These are phyloP conservation scores for Melanerpes formicivorus DNA, from an alignment of 2,113 vertebrate genomes.

Conservation along the genomic window DNA sequence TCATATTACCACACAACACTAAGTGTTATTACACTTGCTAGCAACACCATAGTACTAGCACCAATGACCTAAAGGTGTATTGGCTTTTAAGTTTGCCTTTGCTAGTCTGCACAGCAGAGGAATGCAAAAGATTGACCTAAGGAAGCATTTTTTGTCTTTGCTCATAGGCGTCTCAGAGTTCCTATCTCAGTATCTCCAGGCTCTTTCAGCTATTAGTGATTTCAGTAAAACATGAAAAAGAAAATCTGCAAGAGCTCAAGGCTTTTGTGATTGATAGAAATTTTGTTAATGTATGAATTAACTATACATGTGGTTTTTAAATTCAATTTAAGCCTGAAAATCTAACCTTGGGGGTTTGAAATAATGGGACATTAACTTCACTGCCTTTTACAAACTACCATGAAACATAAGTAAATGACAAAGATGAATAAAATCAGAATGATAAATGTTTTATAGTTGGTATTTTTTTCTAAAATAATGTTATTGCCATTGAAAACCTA, in stretches of 20 bases:
- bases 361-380: conserved; percentile 73
- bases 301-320: conserved; percentile 67
- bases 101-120: neutral
- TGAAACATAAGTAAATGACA: conserved; percentile 69
- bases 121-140: neutral
- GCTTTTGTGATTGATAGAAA: conserved; percentile 58
- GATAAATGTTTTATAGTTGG: conserved; percentile 57
- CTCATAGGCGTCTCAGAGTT: neutral
- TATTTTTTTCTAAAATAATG: conserved; percentile 59
- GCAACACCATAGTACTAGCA: neutral
- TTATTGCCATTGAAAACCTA: conserved; percentile 69
- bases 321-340: conserved; percentile 68
- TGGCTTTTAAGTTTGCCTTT: neutral
- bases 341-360: conserved; percentile 72
- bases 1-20: neutral
- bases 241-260: conserved; percentile 42
- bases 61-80: neutral
- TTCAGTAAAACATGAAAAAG: conserved; percentile 32
- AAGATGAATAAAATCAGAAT: conserved; percentile 66
- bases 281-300: conserved; percentile 68
- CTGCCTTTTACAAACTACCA: conserved; percentile 66
- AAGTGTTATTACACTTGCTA: neutral
- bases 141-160: neutral
- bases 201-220: conserved; percentile 21
- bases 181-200: neutral